Evolutionary conservation across 2,888 invertebrate genomes (phyloP).

Genomic region (Acanthosepion pharaonis): DNA sequence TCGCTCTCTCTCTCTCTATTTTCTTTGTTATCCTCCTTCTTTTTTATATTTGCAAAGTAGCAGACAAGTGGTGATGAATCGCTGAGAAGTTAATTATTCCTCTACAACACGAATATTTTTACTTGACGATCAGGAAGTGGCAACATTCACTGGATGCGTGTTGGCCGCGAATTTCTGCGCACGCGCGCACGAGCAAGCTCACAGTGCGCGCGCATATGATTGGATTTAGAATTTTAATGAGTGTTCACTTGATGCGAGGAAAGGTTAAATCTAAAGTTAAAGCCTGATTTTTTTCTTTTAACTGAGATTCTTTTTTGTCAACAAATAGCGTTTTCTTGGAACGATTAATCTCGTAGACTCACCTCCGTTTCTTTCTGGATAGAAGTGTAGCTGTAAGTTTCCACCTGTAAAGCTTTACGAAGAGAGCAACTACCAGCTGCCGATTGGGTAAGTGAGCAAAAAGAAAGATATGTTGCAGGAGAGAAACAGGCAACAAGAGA

Average conservation of each 20-base stretch:
- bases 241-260: background rate
- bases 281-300: background rate
- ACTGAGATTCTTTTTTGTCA: background rate
- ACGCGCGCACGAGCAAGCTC: background rate
- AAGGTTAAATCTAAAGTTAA: background rate
- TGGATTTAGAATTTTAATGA: background rate
- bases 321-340: background rate
- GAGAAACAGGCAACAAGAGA: background rate
- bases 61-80: background rate
- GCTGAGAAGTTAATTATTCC: background rate
- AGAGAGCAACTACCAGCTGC: background rate
- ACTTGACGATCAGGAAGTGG: background rate
- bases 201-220: background rate
- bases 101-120: background rate
- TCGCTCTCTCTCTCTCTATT: background rate
- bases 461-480: background rate
- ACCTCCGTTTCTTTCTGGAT: background rate
- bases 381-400: background rate
- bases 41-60: background rate
- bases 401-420: background rate
- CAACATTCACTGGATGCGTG: background rate
- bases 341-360: too few relatives aligned
- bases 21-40: background rate
- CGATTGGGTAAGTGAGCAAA: background rate
- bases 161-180: background rate